A percentile compares a stretch with the other conserved stretches of the same genome.
phyloP scores from a whole-genome alignment of 2,888 invertebrate species.

The Eulithis prunata region DNA sequence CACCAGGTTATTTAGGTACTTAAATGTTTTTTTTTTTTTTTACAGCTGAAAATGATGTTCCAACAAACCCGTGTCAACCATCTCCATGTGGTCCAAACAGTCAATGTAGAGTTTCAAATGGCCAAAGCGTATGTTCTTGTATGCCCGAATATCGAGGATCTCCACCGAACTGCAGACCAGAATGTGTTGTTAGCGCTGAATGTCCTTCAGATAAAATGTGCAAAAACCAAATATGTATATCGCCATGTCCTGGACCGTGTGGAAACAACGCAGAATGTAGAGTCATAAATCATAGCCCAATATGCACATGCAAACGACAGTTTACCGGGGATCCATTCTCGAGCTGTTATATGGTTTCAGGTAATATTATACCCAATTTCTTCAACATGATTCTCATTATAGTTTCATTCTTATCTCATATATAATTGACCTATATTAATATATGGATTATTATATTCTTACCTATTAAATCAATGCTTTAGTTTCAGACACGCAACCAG shows the following conservation, averaged over 20 bases:
- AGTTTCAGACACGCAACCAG: slow-evolving; percentile 62
- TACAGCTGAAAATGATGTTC: slow-evolving; percentile 63
- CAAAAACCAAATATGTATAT: slow-evolving; percentile 87
- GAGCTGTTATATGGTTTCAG: slow-evolving; percentile 83
- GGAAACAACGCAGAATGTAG: slow-evolving; percentile 88
- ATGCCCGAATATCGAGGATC: slow-evolving; percentile 87
- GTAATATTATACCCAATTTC: slow-evolving; percentile 50
- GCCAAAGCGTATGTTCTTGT: slow-evolving; percentile 88
- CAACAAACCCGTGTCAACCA: slow-evolving; percentile 82
- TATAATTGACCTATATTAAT: too few relatives aligned
- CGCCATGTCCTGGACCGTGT: slow-evolving; percentile 90
- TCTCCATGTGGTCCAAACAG: slow-evolving; percentile 87
- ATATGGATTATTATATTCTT: too few relatives aligned
- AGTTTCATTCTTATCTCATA: too few relatives aligned
- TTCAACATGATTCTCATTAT: too few relatives aligned
- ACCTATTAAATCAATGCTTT: slow-evolving; percentile 16
- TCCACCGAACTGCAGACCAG: slow-evolving; percentile 89
- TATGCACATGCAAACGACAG: slow-evolving; percentile 86
- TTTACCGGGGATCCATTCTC: slow-evolving; percentile 87
- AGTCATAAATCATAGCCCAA: slow-evolving; percentile 89
- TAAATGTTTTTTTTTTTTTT: slow-evolving; percentile 28
- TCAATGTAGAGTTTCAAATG: slow-evolving; percentile 83
- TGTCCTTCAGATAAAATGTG: slow-evolving; percentile 87
- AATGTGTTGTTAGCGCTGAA: slow-evolving; percentile 89
- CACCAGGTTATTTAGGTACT: background rate